phyloP scores from a whole-genome alignment of 2,888 invertebrate species.

The Folsomia candida region DNA sequence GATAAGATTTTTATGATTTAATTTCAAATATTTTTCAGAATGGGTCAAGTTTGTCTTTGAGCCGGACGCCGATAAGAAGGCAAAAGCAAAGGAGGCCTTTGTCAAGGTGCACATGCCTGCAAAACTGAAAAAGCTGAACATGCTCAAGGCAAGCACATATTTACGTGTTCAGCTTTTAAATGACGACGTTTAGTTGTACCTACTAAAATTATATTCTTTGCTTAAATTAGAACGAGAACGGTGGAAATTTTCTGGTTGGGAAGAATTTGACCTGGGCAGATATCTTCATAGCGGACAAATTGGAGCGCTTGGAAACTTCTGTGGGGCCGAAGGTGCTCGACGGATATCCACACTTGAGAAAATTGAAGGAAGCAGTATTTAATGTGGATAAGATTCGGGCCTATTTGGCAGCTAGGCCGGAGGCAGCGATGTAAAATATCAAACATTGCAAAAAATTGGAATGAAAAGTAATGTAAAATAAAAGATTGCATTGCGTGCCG shows the following conservation, averaged over 20 bases:
- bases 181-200: background rate
- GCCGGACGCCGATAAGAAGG: slow-evolving; percentile 8
- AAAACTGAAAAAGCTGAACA: slow-evolving; percentile 17
- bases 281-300: background rate
- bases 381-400: slow-evolving; percentile 21
- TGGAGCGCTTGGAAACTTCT: slow-evolving; percentile 1
- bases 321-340: slow-evolving; percentile 14
- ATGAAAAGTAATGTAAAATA: too few relatives aligned
- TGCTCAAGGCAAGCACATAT: background rate
- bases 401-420: background rate
- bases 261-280: slow-evolving; percentile 27
- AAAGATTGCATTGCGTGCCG: too few relatives aligned
- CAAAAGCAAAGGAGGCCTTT: background rate
- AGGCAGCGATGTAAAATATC: background rate
- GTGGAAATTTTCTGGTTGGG: slow-evolving; percentile 17
- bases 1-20: background rate
- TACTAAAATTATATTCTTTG: background rate
- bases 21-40: background rate
- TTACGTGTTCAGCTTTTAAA: too few relatives aligned
- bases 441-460: too few relatives aligned
- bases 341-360: slow-evolving; percentile 20
- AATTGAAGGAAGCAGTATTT: slow-evolving; percentile 19
- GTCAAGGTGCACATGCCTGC: background rate
- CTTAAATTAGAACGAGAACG: slow-evolving; percentile 13
- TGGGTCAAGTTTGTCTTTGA: background rate